A percentile compares a stretch with the other conserved stretches of the same genome.
Evolutionary conservation across 2,888 invertebrate genomes (phyloP).

Genomic region (Syritta pipiens): DNA sequence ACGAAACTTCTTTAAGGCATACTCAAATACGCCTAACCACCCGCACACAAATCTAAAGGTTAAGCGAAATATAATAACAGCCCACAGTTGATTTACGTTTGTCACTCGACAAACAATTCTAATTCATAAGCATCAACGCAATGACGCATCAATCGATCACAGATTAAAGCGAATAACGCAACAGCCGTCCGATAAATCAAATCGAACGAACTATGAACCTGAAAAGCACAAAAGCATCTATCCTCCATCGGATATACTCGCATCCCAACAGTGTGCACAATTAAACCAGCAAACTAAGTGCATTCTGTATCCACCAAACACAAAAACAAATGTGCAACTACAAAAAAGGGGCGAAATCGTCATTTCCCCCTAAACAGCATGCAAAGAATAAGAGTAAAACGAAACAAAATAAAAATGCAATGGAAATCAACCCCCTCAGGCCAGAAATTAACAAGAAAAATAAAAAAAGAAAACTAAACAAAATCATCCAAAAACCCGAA

Average conservation of each 20-base stretch:
- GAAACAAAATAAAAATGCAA: conserved; percentile 9
- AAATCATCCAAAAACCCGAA: conserved; percentile 23
- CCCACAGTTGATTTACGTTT: no score
- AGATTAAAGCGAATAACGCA: background rate
- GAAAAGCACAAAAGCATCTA: no score
- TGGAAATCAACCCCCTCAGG: conserved; percentile 40
- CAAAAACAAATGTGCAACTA: background rate
- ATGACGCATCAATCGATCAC: conserved; percentile 2
- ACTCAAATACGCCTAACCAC: no score
- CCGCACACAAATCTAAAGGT: no score
- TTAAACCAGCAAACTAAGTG: background rate
- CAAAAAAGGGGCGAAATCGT: background rate
- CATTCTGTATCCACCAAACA: background rate
- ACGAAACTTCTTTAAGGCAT: no score
- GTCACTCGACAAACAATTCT: background rate
- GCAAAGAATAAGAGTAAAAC: background rate
- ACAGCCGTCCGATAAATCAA: background rate
- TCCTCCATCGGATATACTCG: no score
- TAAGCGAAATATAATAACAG: no score
- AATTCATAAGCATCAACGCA: conserved; percentile 6
- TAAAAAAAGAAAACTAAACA: background rate
- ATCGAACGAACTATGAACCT: no score
- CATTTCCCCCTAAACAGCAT: conserved; percentile 1
- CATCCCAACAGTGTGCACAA: background rate
- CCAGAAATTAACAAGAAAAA: conserved; percentile 9